Conservation (phyloP, 2,888 invertebrate genomes). For the Troides helena region DNA sequence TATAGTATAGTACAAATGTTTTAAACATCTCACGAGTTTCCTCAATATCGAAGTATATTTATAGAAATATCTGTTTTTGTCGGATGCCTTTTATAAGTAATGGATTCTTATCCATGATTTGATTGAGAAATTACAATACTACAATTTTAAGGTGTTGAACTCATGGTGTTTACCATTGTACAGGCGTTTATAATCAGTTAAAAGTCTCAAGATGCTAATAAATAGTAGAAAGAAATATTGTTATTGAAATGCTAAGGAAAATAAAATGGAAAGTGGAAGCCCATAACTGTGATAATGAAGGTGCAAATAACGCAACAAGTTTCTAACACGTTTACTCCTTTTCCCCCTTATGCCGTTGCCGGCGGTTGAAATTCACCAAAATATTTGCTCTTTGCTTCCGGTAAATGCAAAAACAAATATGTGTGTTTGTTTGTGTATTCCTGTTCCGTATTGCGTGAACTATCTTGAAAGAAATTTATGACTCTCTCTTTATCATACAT, state of each 20-base stretch:
- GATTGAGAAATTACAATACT: no score
- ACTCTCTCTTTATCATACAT: neutral
- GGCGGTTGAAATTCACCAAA: conserved; percentile 30
- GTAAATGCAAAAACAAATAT: conserved; percentile 20
- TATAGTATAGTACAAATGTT: no score
- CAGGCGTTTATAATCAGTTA: no score
- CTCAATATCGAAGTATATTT: no score
- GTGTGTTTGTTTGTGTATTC: conserved; percentile 4
- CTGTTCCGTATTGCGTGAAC: conserved; percentile 8
- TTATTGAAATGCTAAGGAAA: conserved; percentile 43
- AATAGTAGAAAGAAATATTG: neutral
- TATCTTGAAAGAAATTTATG: conserved; percentile 6
- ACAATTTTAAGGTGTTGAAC: no score
- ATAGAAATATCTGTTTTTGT: no score
- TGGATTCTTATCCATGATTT: no score
- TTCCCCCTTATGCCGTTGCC: conserved; percentile 38
- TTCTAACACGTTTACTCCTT: conserved; percentile 58
- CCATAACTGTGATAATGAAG: conserved; percentile 57
- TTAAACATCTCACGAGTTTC: no score
- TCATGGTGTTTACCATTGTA: no score
- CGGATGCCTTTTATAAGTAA: no score
- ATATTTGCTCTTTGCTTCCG: conserved; percentile 19
- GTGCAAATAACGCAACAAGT: conserved; percentile 47
- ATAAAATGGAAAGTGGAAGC: conserved; percentile 59
- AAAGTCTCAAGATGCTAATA: neutral